phyloP scores from a whole-genome alignment of 2,888 invertebrate species.

The Melanostoma mellinum region DNA sequence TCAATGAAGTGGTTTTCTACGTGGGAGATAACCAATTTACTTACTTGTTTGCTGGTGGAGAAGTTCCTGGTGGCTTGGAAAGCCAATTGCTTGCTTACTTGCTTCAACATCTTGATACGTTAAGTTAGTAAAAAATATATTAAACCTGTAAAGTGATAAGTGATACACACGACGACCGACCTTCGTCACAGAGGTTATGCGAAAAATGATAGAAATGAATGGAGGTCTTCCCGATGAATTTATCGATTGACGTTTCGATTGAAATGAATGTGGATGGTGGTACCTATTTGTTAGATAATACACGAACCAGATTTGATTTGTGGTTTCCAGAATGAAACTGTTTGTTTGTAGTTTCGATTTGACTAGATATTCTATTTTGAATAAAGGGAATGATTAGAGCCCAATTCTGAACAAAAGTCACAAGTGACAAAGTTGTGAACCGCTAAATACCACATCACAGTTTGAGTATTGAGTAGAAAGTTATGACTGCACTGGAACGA shows the following conservation, averaged over 20 bases:
- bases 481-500: too few species aligned
- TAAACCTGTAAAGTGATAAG: constrained; percentile 16
- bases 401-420: too few species aligned
- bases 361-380: too few species aligned
- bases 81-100: constrained; percentile 84
- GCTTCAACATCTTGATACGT: constrained; percentile 85
- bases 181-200: constrained; percentile 54
- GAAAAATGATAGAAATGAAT: constrained; percentile 46
- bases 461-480: too few species aligned
- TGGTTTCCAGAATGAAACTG: too few species aligned
- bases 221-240: constrained; percentile 22
- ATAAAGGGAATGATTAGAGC: too few species aligned
- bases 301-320: neutral
- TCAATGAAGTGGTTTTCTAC: too few species aligned
- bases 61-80: constrained; percentile 85
- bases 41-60: constrained; percentile 85
- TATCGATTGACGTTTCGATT: constrained; percentile 38
- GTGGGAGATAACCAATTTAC: constrained; percentile 1
- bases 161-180: constrained; percentile 46
- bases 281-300: neutral
- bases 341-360: too few species aligned
- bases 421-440: too few species aligned
- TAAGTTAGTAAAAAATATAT: constrained; percentile 3
- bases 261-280: constrained; percentile 33
- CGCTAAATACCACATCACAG: too few species aligned